These are phyloP conservation scores for Peromyscus eremicus DNA, from an alignment of 2,797 vertebrate species.

Conservation along the genomic window DNA sequence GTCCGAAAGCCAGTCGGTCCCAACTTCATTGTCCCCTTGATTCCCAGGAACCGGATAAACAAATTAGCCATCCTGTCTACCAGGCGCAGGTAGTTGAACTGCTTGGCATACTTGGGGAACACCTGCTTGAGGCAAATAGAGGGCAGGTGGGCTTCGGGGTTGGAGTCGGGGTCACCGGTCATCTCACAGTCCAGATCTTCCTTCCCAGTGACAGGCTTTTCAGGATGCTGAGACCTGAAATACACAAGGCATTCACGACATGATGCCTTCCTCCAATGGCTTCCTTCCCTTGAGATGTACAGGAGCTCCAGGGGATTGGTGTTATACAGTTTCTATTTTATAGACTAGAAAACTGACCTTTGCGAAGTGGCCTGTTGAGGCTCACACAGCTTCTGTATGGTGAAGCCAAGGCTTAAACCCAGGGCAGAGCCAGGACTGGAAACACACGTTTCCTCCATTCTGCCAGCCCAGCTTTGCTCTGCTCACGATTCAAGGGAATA, in stretches of 20 bases:
- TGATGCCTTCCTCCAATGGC: not conserved
- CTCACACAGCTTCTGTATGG: not conserved
- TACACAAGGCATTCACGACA: not conserved
- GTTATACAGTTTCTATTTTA: not conserved
- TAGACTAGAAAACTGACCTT: not conserved
- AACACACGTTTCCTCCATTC: rapidly evolving
- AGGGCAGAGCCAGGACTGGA: not conserved
- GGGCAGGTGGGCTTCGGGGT: constrained; percentile 86
- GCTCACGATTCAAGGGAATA: not conserved
- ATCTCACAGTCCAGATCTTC: constrained; percentile 78
- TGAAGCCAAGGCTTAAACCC: not conserved
- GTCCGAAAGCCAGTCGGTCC: constrained; percentile 97
- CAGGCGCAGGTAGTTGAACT: constrained; percentile 94
- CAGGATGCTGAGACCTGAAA: constrained; percentile 84
- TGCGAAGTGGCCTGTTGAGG: not conserved
- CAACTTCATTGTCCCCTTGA: constrained; percentile 95
- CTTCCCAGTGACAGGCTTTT: constrained; percentile 54
- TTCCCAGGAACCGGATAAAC: constrained; percentile 97
- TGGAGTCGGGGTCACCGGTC: not conserved
- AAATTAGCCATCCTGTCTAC: constrained; percentile 94
- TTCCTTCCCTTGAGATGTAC: not conserved
- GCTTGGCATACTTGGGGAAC: constrained; percentile 96
- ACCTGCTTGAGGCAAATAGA: constrained; percentile 97
- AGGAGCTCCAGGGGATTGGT: rapidly evolving
- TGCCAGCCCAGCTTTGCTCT: not conserved